A percentile compares a stretch with the other conserved stretches of the same genome.
phyloP scores from a whole-genome alignment of 2,113 vertebrate species.

The Eptatretus burgeri region DNA sequence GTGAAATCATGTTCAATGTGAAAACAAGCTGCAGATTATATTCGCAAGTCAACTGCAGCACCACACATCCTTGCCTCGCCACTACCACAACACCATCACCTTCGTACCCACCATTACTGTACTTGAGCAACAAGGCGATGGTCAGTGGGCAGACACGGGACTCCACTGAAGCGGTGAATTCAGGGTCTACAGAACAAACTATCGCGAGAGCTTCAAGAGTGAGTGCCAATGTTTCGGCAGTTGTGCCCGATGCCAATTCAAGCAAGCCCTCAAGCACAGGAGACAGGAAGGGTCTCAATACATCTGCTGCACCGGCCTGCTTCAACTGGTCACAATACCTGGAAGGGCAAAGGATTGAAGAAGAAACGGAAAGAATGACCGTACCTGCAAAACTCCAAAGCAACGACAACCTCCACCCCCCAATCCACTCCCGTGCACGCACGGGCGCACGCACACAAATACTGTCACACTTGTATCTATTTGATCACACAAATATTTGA shows the following conservation, averaged over 20 bases:
- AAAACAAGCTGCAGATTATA: too few species aligned
- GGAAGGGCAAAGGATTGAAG: constrained; percentile 2
- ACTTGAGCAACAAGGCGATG: constrained; percentile 84
- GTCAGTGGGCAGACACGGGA: constrained; percentile 93
- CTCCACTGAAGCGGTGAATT: constrained; percentile 61
- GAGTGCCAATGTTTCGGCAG: constrained; percentile 70
- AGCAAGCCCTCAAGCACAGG: constrained; percentile 67
- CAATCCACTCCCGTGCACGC: too few species aligned
- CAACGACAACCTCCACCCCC: too few species aligned
- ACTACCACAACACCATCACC: too few species aligned
- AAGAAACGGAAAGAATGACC: too few species aligned
- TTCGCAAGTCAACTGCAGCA: too few species aligned
- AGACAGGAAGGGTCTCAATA: constrained; percentile 78
- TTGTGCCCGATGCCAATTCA: constrained; percentile 78
- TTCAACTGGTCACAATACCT: constrained; percentile 96
- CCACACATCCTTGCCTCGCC: too few species aligned
- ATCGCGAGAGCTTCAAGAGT: constrained; percentile 94
- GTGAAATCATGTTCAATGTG: too few species aligned
- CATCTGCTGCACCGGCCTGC: constrained; percentile 59
- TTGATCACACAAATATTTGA: too few species aligned
- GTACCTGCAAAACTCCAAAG: too few species aligned
- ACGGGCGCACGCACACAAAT: too few species aligned
- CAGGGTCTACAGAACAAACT: constrained; percentile 62
- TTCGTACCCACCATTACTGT: constrained; percentile 50
- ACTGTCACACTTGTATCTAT: too few species aligned